Conservation (phyloP, 2,113 vertebrate genomes). For the Myotis yumanensis region DNA sequence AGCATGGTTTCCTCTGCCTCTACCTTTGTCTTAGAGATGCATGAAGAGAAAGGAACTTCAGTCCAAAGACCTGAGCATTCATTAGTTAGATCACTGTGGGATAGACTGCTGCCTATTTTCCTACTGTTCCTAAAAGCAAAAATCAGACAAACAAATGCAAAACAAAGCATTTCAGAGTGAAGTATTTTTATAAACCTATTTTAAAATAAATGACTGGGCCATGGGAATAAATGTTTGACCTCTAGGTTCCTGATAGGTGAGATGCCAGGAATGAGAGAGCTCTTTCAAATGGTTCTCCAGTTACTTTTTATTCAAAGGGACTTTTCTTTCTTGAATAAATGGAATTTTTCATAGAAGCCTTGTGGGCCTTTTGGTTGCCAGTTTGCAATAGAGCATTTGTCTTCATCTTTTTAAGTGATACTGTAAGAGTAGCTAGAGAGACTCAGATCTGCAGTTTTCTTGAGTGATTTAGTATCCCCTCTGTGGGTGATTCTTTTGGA, state of each 20-base stretch:
- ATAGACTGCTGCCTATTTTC: background rate
- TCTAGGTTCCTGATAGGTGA: constrained; percentile 34
- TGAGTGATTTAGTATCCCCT: background rate
- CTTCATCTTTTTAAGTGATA: constrained; percentile 26
- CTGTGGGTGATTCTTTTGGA: background rate
- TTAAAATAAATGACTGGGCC: constrained; percentile 17
- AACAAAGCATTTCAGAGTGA: constrained; percentile 47
- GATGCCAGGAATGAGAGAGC: background rate
- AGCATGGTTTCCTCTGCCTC: background rate
- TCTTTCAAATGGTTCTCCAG: background rate
- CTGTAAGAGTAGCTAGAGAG: background rate
- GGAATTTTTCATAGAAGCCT: constrained; percentile 40
- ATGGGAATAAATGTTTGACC: constrained; percentile 26
- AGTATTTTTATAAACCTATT: constrained; percentile 4
- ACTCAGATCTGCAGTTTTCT: background rate
- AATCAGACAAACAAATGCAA: background rate
- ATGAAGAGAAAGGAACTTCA: constrained; percentile 10
- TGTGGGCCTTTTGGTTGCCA: constrained; percentile 1
- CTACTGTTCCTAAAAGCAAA: background rate
- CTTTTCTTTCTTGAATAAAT: constrained; percentile 51
- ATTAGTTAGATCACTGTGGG: background rate
- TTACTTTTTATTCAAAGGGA: constrained; percentile 18
- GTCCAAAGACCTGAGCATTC: background rate
- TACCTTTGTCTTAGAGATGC: background rate
- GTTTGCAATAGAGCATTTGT: constrained; percentile 38